phyloP scores from a whole-genome alignment of 2,797 vertebrate genomes.

The Craterocephalus amniculus region DNA sequence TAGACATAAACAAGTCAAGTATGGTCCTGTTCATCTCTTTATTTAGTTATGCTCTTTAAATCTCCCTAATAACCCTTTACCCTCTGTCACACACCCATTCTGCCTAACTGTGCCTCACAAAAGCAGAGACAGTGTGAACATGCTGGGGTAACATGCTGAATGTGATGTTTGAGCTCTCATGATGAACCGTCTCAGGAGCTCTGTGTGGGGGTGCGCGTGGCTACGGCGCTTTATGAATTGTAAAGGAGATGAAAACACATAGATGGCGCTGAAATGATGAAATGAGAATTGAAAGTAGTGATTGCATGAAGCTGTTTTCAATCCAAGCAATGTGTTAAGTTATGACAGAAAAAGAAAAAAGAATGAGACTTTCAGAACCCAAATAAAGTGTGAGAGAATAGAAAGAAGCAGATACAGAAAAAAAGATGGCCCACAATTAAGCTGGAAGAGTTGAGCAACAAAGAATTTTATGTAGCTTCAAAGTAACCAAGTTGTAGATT shows the following conservation, averaged over 20 bases:
- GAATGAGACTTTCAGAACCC: background rate
- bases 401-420: background rate
- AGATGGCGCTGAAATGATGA: conserved; percentile 23
- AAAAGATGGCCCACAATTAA: background rate
- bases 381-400: background rate
- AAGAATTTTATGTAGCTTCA: background rate
- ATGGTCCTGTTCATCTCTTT: conserved; percentile 79
- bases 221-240: conserved; percentile 36
- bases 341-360: background rate
- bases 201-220: conserved; percentile 4
- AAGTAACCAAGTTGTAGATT: background rate
- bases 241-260: conserved; percentile 56
- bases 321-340: background rate
- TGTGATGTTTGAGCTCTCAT: conserved; percentile 37
- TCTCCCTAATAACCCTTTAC: conserved; percentile 70
- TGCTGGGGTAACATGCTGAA: conserved; percentile 41
- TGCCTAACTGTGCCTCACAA: conserved; percentile 15
- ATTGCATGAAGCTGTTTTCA: background rate
- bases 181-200: conserved; percentile 43
- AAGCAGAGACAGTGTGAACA: conserved; percentile 29
- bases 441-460: background rate
- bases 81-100: conserved; percentile 35
- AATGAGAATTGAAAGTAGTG: background rate
- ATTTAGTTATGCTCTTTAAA: conserved; percentile 88
- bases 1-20: conserved; percentile 13